Base-by-base conservation (phyloP, 2,797 vertebrate genomes). In the Pipistrellus pipistrellus region DNA sequence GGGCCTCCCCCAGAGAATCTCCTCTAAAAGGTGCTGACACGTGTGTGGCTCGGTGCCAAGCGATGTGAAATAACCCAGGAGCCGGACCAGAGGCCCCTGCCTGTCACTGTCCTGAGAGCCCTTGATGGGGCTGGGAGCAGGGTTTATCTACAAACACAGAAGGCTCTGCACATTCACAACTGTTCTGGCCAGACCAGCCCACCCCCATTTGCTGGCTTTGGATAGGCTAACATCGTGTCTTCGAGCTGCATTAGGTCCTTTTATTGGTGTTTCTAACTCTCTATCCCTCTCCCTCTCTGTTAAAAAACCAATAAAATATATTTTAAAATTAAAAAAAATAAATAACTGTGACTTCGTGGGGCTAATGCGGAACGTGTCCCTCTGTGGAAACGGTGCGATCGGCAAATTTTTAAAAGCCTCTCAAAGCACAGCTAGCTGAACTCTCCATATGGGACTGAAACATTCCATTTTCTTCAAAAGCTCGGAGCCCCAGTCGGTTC, bases 321-420 rank as follows among this genome's bases (percentile, higher is more conserved):
- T 51, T 51, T 51, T 51, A 14, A 48, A 46, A 46, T 44, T 44
- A 11, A 51, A 51, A 51, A 59, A 93, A 73, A 94, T 44, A 93
- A 78, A 78, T 66, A 88, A 62, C 13, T 10, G 35, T 44, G 69
- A 83, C 88, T 95, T 83, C 23, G 0, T 23, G 86, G 82, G 78
- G 73, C 27, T 55, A 44, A 96, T 83, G 84, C 41, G 46, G 66
- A 88, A 41, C 75, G 38, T 81, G 69, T 38, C 4, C n/a, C 55
- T 83, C 73, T 44, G 12, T 55, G 25, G 75, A 83, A 93, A 85
- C 59, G 62, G 80, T 82, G 80, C 96, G 72, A 92, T 15, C 78
- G 85, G 77, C n/a, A 25, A 46, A 51, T 75, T 86, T 72, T 68
- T 2, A 7, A 73, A 93, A 86, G 78, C n/a, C 18, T 85, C 85